phyloP scores from a whole-genome alignment of 2,888 invertebrate species.

The Drosophila affinis region DNA sequence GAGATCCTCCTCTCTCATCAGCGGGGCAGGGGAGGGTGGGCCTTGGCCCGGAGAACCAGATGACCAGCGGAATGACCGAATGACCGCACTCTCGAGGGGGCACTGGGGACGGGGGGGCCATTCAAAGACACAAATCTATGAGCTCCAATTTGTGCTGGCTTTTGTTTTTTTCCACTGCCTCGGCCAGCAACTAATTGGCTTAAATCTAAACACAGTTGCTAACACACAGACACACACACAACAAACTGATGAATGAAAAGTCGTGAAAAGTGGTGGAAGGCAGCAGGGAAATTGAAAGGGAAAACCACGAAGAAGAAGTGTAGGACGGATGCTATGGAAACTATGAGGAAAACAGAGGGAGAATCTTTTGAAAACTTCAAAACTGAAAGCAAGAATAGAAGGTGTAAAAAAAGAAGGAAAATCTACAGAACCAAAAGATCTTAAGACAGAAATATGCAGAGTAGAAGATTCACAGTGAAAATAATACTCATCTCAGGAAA shows the following conservation, averaged over 20 bases:
- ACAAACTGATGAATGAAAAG: background rate
- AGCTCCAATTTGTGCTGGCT: constrained; percentile 38
- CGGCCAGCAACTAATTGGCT: constrained; percentile 66
- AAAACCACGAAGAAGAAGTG: background rate
- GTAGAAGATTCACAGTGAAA: too few relatives aligned
- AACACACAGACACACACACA: constrained; percentile 15
- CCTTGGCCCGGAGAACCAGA: constrained; percentile 45
- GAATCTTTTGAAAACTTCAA: background rate
- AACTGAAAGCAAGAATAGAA: background rate
- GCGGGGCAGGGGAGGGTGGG: background rate
- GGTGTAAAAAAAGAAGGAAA: background rate
- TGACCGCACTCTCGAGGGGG: constrained; percentile 28
- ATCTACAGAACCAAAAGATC: too few relatives aligned
- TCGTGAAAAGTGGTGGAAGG: background rate
- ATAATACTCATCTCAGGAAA: too few relatives aligned
- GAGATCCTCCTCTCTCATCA: background rate
- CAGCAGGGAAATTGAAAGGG: background rate
- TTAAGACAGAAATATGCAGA: too few relatives aligned
- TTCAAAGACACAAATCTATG: constrained; percentile 46
- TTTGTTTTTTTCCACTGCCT: constrained; percentile 23
- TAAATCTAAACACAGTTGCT: constrained; percentile 67
- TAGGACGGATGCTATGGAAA: constrained; percentile 1
- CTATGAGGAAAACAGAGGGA: too few relatives aligned
- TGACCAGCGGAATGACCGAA: constrained; percentile 22
- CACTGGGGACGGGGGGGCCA: constrained; percentile 11